Percentiles rank a stretch among this genome's conserved stretches.
Conservation (phyloP, 2,888 invertebrate genomes). For the Conus canariensis region DNA sequence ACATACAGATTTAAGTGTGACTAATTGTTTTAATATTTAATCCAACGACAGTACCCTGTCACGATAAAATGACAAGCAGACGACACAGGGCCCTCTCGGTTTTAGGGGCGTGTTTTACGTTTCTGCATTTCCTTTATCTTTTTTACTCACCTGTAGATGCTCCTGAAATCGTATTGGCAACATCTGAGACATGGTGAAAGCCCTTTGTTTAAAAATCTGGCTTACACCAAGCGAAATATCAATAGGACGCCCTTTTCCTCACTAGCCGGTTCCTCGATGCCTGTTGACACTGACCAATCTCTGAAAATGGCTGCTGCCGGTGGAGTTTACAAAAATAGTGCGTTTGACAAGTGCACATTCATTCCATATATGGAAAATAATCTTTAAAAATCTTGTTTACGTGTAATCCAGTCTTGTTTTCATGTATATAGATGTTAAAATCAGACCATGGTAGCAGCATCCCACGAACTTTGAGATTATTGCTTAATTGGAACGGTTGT, state of each 20-base stretch:
- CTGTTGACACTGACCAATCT: constrained; percentile 61
- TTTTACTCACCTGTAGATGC: constrained; percentile 93
- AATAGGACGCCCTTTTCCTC: constrained; percentile 41
- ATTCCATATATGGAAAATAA: constrained; percentile 34
- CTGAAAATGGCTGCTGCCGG: constrained; percentile 75
- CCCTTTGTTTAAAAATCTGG: constrained; percentile 47
- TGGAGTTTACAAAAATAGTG: constrained; percentile 62
- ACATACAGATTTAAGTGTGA: neutral
- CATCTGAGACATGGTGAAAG: constrained; percentile 83
- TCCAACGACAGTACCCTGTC: no score
- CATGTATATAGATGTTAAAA: neutral
- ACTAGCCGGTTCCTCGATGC: constrained; percentile 61
- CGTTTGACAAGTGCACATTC: constrained; percentile 45
- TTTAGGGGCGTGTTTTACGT: constrained; percentile 48
- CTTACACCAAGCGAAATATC: constrained; percentile 54
- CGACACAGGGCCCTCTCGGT: neutral
- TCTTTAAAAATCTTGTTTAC: neutral
- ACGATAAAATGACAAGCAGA: constrained; percentile 21
- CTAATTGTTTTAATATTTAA: no score
- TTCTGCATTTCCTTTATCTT: neutral
- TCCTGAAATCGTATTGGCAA: constrained; percentile 99
- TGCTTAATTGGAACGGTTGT: neutral
- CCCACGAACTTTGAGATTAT: neutral
- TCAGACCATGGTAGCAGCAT: neutral
- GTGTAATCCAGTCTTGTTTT: no score